Evolutionary conservation across 2,113 vertebrate genomes (phyloP).

Genomic region (Leptodactylus fuscus): DNA sequence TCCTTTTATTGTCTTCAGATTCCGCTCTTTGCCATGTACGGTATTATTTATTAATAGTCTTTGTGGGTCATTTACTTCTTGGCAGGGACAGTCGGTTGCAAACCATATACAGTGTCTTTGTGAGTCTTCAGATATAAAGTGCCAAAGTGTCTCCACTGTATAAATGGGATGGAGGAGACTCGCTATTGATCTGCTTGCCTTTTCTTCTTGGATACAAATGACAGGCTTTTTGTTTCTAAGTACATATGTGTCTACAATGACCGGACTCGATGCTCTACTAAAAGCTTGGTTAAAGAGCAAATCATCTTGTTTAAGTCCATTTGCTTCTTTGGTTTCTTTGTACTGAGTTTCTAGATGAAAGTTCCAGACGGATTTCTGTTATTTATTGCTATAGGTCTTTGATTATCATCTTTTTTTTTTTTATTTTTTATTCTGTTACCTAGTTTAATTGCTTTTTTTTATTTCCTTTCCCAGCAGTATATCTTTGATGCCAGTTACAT

Average conservation of each 20-base stretch:
- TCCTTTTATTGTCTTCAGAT: background rate
- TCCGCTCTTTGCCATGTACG: background rate
- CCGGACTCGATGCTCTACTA: conserved; percentile 6
- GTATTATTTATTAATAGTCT: background rate
- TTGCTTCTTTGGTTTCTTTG: conserved; percentile 4
- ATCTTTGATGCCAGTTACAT: background rate
- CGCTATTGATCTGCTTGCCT: conserved; percentile 56
- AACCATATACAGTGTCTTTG: conserved; percentile 14
- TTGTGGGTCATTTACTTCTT: conserved; percentile 13
- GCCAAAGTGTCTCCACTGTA: conserved; percentile 49
- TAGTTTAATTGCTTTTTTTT: background rate
- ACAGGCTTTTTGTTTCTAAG: conserved; percentile 53
- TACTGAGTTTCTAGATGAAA: background rate
- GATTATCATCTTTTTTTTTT: background rate
- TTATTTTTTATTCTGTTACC: background rate
- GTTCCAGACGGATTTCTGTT: background rate
- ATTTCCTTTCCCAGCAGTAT: background rate
- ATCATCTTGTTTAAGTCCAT: background rate
- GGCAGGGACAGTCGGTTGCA: background rate
- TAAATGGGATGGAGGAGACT: conserved; percentile 57
- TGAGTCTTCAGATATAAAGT: conserved; percentile 53
- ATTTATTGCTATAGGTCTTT: background rate
- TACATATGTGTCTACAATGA: conserved; percentile 3
- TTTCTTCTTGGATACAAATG: conserved; percentile 61
- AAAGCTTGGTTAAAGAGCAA: background rate